Conservation (phyloP, 2,113 vertebrate species). For the Catagonus wagneri region DNA sequence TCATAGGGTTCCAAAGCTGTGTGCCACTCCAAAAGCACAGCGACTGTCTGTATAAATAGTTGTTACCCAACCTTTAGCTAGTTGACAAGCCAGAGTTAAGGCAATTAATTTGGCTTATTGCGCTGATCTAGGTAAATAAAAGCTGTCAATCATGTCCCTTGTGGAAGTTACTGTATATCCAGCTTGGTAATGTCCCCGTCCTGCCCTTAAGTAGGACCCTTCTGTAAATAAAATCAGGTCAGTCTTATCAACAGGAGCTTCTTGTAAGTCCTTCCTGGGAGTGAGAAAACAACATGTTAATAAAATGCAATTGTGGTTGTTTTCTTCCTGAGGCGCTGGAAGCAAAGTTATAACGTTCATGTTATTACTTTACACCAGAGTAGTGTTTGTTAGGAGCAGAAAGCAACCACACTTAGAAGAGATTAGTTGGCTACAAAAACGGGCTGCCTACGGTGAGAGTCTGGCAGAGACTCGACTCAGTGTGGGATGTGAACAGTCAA, state of each 20-base stretch:
- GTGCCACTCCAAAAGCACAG: neutral
- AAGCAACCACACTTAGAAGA: neutral
- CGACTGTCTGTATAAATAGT: neutral
- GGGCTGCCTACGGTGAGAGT: neutral
- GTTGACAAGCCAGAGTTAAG: neutral
- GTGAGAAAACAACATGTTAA: neutral
- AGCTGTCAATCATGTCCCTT: neutral
- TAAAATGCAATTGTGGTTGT: neutral
- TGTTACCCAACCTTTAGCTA: neutral
- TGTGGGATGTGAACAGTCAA: neutral
- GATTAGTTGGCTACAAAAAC: neutral
- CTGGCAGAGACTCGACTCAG: neutral
- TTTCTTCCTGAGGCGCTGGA: neutral
- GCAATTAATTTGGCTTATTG: neutral
- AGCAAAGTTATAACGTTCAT: neutral
- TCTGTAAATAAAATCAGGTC: neutral
- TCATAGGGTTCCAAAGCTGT: neutral
- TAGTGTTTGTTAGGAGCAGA: neutral
- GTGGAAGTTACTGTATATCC: neutral
- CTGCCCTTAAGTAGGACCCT: neutral
- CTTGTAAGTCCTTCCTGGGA: neutral
- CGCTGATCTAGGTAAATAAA: neutral
- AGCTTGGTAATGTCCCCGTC: neutral
- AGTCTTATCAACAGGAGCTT: neutral
- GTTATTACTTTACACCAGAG: neutral